These are phyloP conservation scores for Lepus townsendii DNA, from an alignment of 2,797 vertebrate species.

Conservation along the genomic window DNA sequence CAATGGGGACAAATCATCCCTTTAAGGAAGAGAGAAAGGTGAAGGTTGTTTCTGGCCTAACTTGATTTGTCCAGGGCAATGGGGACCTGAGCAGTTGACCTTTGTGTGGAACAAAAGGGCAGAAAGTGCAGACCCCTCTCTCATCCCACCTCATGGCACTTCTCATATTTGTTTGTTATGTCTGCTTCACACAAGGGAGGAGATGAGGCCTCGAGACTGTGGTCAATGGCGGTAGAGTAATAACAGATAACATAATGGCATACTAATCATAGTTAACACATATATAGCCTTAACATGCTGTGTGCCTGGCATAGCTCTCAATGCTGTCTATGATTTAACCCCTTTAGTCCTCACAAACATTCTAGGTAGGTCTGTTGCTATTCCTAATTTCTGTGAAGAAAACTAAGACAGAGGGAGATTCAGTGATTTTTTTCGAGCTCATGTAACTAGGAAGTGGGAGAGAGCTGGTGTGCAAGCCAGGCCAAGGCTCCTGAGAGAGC, in stretches of 20 bases:
- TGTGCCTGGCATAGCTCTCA: not conserved
- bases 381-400: slow-evolving; percentile 7
- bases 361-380: not conserved
- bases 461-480: not conserved
- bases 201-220: not conserved
- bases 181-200: not conserved
- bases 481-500: not conserved
- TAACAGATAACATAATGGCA: not conserved
- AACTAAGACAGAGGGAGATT: not conserved
- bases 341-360: not conserved
- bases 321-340: not conserved
- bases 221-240: not conserved
- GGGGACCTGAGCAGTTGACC: not conserved
- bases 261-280: not conserved
- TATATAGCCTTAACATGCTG: not conserved
- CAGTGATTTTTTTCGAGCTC: not conserved
- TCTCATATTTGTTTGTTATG: slow-evolving; percentile 13
- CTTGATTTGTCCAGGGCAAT: not conserved
- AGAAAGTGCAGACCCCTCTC: not conserved
- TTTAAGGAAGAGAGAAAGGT: not conserved
- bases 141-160: not conserved
- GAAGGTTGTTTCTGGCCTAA: not conserved
- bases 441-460: not conserved
- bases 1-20: not conserved
- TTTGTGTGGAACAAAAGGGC: not conserved